Percentiles rank a stretch among this genome's conserved stretches.
phyloP scores from a whole-genome alignment of 1,140 invertebrate species.

The Drosophila orena region DNA sequence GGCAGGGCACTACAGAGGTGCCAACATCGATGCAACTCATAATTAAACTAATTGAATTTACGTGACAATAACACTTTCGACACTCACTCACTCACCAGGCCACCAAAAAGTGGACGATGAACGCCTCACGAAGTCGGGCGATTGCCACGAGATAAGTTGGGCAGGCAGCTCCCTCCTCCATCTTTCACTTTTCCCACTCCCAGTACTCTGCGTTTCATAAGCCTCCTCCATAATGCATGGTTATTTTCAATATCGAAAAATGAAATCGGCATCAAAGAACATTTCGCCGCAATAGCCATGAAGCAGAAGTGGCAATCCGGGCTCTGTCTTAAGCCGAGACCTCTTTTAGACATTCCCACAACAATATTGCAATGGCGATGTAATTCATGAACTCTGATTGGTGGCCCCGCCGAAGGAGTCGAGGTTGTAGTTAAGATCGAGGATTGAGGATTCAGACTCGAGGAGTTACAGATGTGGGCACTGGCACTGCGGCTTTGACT shows the following conservation, averaged over 20 bases:
- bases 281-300: constrained; percentile 60
- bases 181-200: constrained; percentile 5
- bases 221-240: constrained; percentile 65
- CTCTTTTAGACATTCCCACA: constrained; percentile 70
- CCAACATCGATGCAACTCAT: constrained; percentile 77
- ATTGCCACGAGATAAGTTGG: constrained; percentile 75
- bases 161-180: neutral
- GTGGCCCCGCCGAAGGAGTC: constrained; percentile 52
- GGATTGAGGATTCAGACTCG: constrained; percentile 6
- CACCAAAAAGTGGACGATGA: constrained; percentile 8
- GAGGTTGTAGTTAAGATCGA: constrained; percentile 32
- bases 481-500: constrained; percentile 25
- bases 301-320: constrained; percentile 11
- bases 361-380: constrained; percentile 78
- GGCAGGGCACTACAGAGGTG: constrained; percentile 48
- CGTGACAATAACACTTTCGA: constrained; percentile 81
- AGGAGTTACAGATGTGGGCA: constrained; percentile 13
- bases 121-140: constrained; percentile 33
- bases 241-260: constrained; percentile 83
- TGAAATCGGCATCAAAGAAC: constrained; percentile 83
- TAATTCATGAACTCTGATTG: constrained; percentile 83
- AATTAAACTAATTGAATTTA: constrained; percentile 83
- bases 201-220: constrained; percentile 8
- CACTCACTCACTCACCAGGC: constrained; percentile 23
- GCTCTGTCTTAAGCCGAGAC: constrained; percentile 19